Evolutionary conservation across 1,140 invertebrate species (phyloP), one percentile per base, ranked within the genome.

Genomic region (Drosophila pruinosa): DNA sequence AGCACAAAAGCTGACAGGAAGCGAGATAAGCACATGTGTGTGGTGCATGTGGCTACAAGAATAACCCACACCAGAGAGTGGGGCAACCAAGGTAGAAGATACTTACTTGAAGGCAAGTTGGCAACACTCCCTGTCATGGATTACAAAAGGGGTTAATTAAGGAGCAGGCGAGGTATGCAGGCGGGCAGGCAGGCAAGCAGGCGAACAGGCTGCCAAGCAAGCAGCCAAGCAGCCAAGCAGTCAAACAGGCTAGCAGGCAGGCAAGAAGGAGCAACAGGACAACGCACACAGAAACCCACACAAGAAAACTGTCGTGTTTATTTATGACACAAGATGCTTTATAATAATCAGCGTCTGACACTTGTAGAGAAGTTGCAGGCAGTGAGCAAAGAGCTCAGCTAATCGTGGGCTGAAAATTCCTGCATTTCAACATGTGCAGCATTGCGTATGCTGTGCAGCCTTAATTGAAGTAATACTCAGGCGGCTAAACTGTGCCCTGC

Each of bases 81-180:
- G 22, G 53, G 21, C n/a, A 36, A 28, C 17, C 28, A 38, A 70
- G 50, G 48, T 47, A 54, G 41, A 28, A 52, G 38, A 58, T 10
- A 31, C 48, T 38, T 50, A 39, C 43, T 22, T 52, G 34, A 21
- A n/a, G 21, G 39, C 26, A 47, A 69, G 50, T 64, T 65, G 53
- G 54, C 54, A 68, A 58, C 41, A 61, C 52, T 65, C 15, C 41
- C 21, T 22, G 45, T 63, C 70, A 63, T 64, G 68, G 74, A 80
- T 85, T 80, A 85, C 73, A 86, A 80, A 85, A 86, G 82, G 80
- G 81, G 81, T 85, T 85, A 86, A 86, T 81, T 78, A 86, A 39
- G 34, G n/a, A 58, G 45, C 48, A 70, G 43, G 71, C 71, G 31
- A 21, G 56, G 31, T 34, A 34, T 10, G 31, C 31, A 10, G 31